phyloP scores from a whole-genome alignment of 2,888 invertebrate species.

The Myathropa florea region DNA sequence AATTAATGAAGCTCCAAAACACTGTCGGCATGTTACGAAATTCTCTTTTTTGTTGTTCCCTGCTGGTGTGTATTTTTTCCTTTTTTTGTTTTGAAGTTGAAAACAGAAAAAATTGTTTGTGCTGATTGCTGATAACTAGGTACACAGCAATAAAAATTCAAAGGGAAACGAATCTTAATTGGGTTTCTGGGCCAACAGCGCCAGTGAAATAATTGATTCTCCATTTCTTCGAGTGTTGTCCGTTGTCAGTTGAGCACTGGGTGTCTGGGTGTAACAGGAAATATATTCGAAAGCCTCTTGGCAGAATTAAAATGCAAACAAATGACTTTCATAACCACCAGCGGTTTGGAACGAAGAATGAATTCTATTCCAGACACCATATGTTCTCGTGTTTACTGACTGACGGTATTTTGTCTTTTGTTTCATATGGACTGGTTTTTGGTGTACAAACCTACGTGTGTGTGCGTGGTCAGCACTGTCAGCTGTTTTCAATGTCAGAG shows the following conservation, averaged over 20 bases:
- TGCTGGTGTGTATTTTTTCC: slow-evolving; percentile 16
- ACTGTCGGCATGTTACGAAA: slow-evolving; percentile 43
- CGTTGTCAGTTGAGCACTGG: background rate
- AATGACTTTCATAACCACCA: slow-evolving; percentile 40
- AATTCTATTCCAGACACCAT: slow-evolving; percentile 42
- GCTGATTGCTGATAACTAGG: slow-evolving; percentile 45
- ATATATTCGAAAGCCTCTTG: background rate
- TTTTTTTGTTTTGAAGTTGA: background rate
- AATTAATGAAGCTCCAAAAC: slow-evolving; percentile 37
- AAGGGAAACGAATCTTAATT: slow-evolving; percentile 69
- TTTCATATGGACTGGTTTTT: background rate
- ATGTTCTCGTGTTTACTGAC: slow-evolving; percentile 43
- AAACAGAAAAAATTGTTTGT: slow-evolving; percentile 24
- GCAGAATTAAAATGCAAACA: background rate
- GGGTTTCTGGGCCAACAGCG: slow-evolving; percentile 64
- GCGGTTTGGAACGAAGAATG: slow-evolving; percentile 19
- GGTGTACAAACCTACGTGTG: background rate
- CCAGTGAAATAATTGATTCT: slow-evolving; percentile 48
- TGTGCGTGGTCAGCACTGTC: background rate
- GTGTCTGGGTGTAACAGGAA: slow-evolving; percentile 33
- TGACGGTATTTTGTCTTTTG: background rate
- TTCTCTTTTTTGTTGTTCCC: background rate
- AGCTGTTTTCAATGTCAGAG: background rate
- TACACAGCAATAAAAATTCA: slow-evolving; percentile 28
- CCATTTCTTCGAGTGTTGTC: slow-evolving; percentile 4